Evolutionary conservation across 2,113 vertebrate species (phyloP).

Genomic region (Ophiodon elongatus): DNA sequence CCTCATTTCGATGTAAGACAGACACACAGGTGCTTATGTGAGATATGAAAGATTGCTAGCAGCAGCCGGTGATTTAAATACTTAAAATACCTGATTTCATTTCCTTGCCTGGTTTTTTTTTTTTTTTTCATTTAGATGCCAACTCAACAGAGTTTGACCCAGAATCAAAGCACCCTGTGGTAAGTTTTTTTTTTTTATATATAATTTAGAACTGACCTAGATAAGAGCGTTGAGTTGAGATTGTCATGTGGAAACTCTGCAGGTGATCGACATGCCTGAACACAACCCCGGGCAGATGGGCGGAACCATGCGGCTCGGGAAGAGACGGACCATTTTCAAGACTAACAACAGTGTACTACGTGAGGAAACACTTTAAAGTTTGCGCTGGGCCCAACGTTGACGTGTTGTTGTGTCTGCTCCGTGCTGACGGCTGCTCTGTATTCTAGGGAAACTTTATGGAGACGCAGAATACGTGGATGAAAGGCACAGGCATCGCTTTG

Average conservation of each 20-base stretch:
- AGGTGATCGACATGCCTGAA: conserved; percentile 99
- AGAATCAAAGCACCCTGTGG: conserved; percentile 92
- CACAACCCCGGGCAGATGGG: conserved; percentile 98
- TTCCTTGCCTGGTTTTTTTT: conserved; percentile 2
- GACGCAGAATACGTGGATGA: conserved; percentile 92
- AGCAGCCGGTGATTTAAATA: neutral
- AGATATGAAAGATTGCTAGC: too few species aligned
- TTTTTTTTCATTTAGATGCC: conserved; percentile 84
- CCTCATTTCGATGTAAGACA: neutral
- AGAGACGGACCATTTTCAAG: conserved; percentile 94
- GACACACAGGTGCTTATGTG: too few species aligned
- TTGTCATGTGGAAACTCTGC: neutral
- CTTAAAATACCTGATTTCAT: neutral
- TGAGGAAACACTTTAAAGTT: conserved; percentile 72
- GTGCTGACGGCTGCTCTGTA: conserved; percentile 11
- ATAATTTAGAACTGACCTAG: neutral
- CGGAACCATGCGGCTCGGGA: conserved; percentile 97
- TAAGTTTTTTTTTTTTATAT: conserved; percentile 78
- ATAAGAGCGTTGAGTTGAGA: neutral
- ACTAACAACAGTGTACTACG: conserved; percentile 90
- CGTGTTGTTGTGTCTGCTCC: neutral
- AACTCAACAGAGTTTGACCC: conserved; percentile 97
- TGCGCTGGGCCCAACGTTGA: rapidly evolving
- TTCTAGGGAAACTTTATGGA: conserved; percentile 92
- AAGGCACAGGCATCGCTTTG: conserved; percentile 95